Evolutionary conservation across 1,140 invertebrate genomes (phyloP), one percentile per base, ranked within the genome.

Genomic region (Conus ventricosus): DNA sequence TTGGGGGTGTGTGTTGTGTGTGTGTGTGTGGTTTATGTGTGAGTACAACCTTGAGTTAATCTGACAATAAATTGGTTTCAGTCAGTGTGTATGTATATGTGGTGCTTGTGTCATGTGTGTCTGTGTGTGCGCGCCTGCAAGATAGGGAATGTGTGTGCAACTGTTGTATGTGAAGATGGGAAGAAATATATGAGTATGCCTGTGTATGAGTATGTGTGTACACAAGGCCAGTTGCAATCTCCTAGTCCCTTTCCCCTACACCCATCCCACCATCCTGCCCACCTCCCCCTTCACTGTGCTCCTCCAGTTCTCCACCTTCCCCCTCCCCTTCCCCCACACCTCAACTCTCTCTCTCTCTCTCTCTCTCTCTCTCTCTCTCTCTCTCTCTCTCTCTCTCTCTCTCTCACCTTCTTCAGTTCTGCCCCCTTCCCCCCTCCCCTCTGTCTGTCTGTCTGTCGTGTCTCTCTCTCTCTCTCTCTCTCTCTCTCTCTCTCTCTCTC

Each of bases 381-480:
- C 17, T 85, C 84, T 88, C 81, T 55, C 81, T 54, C 81, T 23
- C 81, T 54, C 81, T 54, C 81, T 27, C 17, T 85, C 84, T 88
- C 57, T 83, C 25, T 54, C 81, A 83, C 60, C 25, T 71, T 54
- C n/a, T 54, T 51, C 71, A 23, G n/a, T n/a, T 17, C 17, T 20
- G 1, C 60, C 17, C 60, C 0, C 60, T 63, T 20, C 17, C 60
- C 39, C 71, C 51, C 27, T 57, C 4, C 55, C 57, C 76, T 25
- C 75, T 76, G 67, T 27, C 85, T 25, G 67, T n/a, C 75, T 23
- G 6, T 23, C 67, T 15, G 3, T 23, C 67, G 0, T 71, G 2
- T 71, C 20, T 15, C 27, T 17, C 57, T 67, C 75, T 23, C 39
- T 67, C 17, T 6, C 75, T 27, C 51, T 60, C 63, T 78, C 54